Base-by-base conservation (phyloP, 2,888 invertebrate genomes). In the Drosophila peninsularis region DNA sequence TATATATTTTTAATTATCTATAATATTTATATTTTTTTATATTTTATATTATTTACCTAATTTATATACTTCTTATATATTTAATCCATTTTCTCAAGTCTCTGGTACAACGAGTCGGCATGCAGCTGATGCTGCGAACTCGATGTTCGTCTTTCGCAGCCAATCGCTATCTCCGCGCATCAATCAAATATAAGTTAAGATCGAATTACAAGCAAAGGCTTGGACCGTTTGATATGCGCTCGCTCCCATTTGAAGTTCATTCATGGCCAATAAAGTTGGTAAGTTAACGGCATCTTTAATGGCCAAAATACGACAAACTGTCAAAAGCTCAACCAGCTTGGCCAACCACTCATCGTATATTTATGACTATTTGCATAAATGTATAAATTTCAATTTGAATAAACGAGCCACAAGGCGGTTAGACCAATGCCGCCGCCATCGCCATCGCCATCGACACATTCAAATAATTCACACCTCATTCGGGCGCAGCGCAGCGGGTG, bases 381-480 rank as follows among this genome's bases (percentile, higher is more conserved):
- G 67, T 71, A 49, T 54, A 54, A 41, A 54, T 71, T 76, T 80
- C 75, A 80, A 89, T 83, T 87, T 80, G 68, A 87, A 83, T 87
- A 75, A 80, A 77, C 61, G 80, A 76, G 75, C 62, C 62, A 17
- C 44, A 50, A 69, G 62, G 68, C 69, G 68, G 47, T 49, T 55
- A 42, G 42, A 39, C 10, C 45, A 50, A 58, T 76, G 67, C 41
- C 58, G 55, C 37, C 49, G 53, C n/a, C 55, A 39, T 44, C 11
- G 30, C 7, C 34, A 50, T 24, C 41, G 37, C 21, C 41, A 19
- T 30, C 49, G 49, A 50, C 44, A 44, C 47, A 78, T 71, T 75
- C 81, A 50, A 71, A 88, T 83, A 83, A 83, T 83, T 83, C 89
- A 84, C 83, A 84, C 83, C 89, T 84, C 78, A 73, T 87, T 87